A percentile compares a stretch with the other conserved stretches of the same genome.
Conservation (phyloP, 2,113 vertebrate genomes). For the Xiphias gladius region DNA sequence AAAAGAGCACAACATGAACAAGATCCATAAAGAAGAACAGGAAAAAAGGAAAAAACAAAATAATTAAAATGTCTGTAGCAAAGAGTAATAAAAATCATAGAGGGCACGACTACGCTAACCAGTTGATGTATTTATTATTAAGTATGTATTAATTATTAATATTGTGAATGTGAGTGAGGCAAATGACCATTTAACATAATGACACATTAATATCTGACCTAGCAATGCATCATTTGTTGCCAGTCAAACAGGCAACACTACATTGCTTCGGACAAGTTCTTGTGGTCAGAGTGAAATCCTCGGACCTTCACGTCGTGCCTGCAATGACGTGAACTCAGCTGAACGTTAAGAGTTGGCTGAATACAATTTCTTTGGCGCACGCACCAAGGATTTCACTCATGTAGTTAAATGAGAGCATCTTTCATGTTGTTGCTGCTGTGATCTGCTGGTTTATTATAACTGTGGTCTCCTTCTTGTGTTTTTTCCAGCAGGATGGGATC, state of each 20-base stretch:
- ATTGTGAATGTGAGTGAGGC: conserved; percentile 5
- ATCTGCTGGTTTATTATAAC: conserved; percentile 34
- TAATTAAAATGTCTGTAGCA: neutral
- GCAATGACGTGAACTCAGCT: too few species aligned
- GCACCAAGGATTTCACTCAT: neutral
- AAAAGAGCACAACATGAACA: too few species aligned
- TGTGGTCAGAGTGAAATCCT: neutral
- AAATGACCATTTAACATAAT: conserved; percentile 23
- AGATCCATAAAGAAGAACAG: neutral
- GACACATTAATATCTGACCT: conserved; percentile 1
- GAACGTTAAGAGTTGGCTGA: neutral
- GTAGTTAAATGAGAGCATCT: neutral
- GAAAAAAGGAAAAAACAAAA: neutral
- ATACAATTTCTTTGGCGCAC: neutral
- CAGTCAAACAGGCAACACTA: conserved; percentile 12
- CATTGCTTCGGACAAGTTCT: neutral
- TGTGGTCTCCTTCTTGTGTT: conserved; percentile 32
- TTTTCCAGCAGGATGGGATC: conserved; percentile 79
- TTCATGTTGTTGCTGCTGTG: neutral
- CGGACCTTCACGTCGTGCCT: neutral
- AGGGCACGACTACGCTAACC: neutral
- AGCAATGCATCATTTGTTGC: conserved; percentile 8
- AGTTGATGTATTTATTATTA: neutral
- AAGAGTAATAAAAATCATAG: neutral
- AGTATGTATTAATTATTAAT: neutral